phyloP scores from a whole-genome alignment of 2,113 vertebrate genomes.

The Craseonycteris thonglongyai region DNA sequence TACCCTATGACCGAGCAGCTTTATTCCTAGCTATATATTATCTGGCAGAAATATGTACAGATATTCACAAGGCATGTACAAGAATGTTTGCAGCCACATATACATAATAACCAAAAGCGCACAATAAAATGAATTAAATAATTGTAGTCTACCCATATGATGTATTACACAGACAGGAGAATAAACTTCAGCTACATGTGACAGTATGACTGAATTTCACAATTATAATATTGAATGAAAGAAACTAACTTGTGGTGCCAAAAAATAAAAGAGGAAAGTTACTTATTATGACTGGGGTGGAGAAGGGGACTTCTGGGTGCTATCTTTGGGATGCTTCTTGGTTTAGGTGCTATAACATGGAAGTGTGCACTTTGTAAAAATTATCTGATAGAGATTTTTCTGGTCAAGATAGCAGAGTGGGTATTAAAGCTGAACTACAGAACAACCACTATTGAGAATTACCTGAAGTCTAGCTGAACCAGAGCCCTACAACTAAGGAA shows the following conservation, averaged over 20 bases:
- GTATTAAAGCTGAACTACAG: too few species aligned
- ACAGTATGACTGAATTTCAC: background rate
- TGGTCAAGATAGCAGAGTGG: too few species aligned
- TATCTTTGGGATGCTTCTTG: background rate
- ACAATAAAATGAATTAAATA: background rate
- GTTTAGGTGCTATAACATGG: background rate
- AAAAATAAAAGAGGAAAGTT: background rate
- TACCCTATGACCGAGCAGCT: background rate
- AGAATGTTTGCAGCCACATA: fast-evolving
- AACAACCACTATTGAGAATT: too few species aligned
- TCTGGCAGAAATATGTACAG: too few species aligned
- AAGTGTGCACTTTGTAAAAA: background rate
- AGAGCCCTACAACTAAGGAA: too few species aligned
- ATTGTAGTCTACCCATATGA: too few species aligned
- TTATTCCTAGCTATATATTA: too few species aligned
- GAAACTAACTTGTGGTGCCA: background rate
- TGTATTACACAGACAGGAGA: background rate
- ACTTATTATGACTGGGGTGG: background rate
- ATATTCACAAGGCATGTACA: fast-evolving
- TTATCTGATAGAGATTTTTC: background rate
- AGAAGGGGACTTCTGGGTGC: background rate
- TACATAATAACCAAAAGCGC: background rate
- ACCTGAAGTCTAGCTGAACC: too few species aligned
- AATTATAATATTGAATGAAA: background rate
- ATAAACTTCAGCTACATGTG: background rate